Evolutionary conservation across 2,888 invertebrate species (phyloP).

Genomic region (Andrena camellia): DNA sequence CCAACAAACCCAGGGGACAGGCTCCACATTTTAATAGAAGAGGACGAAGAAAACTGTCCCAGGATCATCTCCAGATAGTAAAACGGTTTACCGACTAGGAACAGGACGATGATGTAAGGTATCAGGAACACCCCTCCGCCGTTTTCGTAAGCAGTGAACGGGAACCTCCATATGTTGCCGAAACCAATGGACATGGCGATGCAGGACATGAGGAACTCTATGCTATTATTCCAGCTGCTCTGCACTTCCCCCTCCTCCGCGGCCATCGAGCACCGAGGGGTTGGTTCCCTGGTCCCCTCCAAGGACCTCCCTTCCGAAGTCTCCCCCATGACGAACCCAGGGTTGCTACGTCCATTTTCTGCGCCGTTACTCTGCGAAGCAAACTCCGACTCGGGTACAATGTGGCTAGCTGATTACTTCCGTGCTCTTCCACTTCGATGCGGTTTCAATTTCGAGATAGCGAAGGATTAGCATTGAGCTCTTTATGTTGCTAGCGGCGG

Average conservation of each 20-base stretch:
- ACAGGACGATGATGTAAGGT: constrained; percentile 89
- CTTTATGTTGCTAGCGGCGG: background rate
- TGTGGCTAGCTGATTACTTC: background rate
- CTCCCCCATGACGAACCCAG: constrained; percentile 11
- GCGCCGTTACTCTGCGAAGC: constrained; percentile 11
- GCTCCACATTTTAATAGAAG: constrained; percentile 91
- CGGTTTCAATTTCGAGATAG: constrained; percentile 13
- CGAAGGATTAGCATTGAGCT: constrained; percentile 31
- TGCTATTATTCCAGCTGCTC: constrained; percentile 87
- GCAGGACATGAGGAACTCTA: constrained; percentile 89
- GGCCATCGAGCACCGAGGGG: background rate
- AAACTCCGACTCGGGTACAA: background rate
- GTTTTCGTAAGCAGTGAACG: constrained; percentile 89
- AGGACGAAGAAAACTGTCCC: constrained; percentile 93
- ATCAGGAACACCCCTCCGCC: constrained; percentile 90
- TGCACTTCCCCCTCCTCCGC: constrained; percentile 24
- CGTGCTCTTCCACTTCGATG: background rate
- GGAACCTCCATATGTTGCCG: constrained; percentile 90
- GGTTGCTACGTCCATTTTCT: background rate
- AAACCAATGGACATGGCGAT: constrained; percentile 89
- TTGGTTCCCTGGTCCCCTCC: background rate
- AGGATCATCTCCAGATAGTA: constrained; percentile 94
- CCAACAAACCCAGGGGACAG: constrained; percentile 88
- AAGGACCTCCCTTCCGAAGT: background rate
- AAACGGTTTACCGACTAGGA: constrained; percentile 91